Evolutionary conservation across 2,113 vertebrate species (phyloP).

Genomic region (Pteruthius melanotis): DNA sequence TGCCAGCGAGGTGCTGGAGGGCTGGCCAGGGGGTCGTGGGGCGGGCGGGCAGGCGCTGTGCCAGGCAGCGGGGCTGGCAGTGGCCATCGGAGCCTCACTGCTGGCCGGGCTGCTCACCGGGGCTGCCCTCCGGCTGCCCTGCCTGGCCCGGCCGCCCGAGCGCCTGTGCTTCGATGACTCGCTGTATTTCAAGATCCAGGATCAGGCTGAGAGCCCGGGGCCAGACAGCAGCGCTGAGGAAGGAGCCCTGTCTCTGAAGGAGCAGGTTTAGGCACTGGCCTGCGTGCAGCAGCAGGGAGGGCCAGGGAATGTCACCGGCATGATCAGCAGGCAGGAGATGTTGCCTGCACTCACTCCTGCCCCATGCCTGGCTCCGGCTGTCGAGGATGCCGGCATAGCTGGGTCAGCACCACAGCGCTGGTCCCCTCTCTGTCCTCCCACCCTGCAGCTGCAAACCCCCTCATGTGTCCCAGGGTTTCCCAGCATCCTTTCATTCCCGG

Average conservation of each 20-base stretch:
- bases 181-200: conserved; percentile 74
- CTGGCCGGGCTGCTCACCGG: conserved; percentile 74
- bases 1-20: not conserved
- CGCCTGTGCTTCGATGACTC: conserved; percentile 78
- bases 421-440: not conserved
- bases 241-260: not conserved
- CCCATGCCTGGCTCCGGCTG: rapidly evolving
- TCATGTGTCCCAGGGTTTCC: not conserved
- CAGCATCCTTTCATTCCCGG: rapidly evolving
- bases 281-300: not conserved
- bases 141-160: conserved; percentile 66
- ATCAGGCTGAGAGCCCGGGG: rapidly evolving
- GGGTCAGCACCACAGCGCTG: rapidly evolving
- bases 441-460: not conserved
- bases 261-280: not conserved
- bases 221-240: rapidly evolving
- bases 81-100: conserved; percentile 61
- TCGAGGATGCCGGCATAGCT: not conserved
- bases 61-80: conserved; percentile 72
- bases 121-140: conserved; percentile 66
- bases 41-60: conserved; percentile 70
- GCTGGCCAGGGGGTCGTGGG: not conserved
- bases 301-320: not conserved
- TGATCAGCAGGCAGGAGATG: not conserved
- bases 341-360: not conserved